Evolutionary conservation across 2,113 vertebrate species (phyloP).

Genomic region (Pachypanchax playfairii): DNA sequence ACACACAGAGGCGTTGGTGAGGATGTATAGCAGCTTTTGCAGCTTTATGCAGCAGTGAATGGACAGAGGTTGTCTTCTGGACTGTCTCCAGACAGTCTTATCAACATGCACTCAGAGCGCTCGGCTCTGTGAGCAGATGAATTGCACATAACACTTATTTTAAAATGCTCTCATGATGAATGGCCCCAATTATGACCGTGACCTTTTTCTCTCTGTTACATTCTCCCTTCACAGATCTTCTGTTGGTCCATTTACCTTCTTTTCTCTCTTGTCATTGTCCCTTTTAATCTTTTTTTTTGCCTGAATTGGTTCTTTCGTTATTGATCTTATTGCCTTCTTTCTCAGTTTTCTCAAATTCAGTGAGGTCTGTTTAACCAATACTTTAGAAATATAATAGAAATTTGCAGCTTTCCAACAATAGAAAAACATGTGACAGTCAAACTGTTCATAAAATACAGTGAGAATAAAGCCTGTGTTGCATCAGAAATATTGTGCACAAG

Average conservation of each 20-base stretch:
- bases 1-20: not conserved
- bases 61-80: conserved; percentile 31
- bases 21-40: conserved; percentile 21
- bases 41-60: conserved; percentile 28
- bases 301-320: not conserved
- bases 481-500: not conserved
- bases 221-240: conserved; percentile 24
- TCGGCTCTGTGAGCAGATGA: conserved; percentile 30
- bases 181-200: conserved; percentile 51
- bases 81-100: conserved; percentile 48
- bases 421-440: not conserved
- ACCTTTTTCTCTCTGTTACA: conserved; percentile 51
- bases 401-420: not conserved
- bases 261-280: not conserved
- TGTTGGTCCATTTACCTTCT: conserved; percentile 29
- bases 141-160: conserved; percentile 50
- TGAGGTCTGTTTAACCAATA: not conserved
- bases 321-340: not conserved
- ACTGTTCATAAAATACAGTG: not conserved
- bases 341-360: not conserved
- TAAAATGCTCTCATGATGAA: conserved; percentile 59
- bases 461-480: not conserved
- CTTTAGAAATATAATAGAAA: not conserved
- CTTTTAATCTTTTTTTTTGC: not conserved
- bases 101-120: conserved; percentile 45